Conservation (phyloP, 30 jellyfish, hydroid and myxozoan genomes). For the Nemopilema nomurai region DNA sequence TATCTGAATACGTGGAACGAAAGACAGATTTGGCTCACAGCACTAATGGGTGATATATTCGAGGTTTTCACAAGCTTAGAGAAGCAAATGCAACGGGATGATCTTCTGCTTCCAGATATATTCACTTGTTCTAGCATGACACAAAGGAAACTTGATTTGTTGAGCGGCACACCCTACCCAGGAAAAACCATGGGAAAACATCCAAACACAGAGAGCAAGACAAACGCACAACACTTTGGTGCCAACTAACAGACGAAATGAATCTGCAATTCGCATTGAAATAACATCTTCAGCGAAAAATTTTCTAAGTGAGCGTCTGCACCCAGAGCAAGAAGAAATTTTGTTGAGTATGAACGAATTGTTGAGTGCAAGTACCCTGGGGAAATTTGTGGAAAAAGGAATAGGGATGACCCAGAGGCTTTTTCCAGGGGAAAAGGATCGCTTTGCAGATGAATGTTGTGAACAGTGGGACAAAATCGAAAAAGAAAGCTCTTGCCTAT, state of each 20-base stretch:
- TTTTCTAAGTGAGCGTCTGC: slow-evolving; percentile 47
- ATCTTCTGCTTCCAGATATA: slow-evolving; percentile 21
- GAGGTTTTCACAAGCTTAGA: slow-evolving; percentile 23
- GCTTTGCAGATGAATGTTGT: not conserved
- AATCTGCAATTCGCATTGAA: slow-evolving; percentile 44
- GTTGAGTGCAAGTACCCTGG: slow-evolving; percentile 62
- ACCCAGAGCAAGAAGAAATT: slow-evolving; percentile 55
- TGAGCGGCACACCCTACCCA: not conserved
- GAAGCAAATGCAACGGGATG: slow-evolving; percentile 18
- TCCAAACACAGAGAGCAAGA: slow-evolving; percentile 58
- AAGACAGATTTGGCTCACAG: slow-evolving; percentile 32
- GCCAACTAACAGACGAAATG: slow-evolving; percentile 68
- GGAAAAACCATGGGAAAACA: no score
- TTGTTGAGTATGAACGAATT: slow-evolving; percentile 52
- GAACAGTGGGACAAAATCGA: not conserved
- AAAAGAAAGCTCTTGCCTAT: not conserved
- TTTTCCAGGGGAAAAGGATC: slow-evolving; percentile 6
- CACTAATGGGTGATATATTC: slow-evolving; percentile 27
- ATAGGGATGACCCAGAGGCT: slow-evolving; percentile 14
- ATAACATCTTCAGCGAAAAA: slow-evolving; percentile 49
- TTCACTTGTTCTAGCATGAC: slow-evolving; percentile 14
- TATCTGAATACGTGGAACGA: slow-evolving; percentile 41
- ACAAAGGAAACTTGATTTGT: not conserved
- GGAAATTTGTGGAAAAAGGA: slow-evolving; percentile 48
- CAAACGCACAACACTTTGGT: slow-evolving; percentile 60